These are phyloP conservation scores for Glandiceps talaboti DNA, from an alignment of 53 echinoderm and acorn worm species.

Conservation along the genomic window DNA sequence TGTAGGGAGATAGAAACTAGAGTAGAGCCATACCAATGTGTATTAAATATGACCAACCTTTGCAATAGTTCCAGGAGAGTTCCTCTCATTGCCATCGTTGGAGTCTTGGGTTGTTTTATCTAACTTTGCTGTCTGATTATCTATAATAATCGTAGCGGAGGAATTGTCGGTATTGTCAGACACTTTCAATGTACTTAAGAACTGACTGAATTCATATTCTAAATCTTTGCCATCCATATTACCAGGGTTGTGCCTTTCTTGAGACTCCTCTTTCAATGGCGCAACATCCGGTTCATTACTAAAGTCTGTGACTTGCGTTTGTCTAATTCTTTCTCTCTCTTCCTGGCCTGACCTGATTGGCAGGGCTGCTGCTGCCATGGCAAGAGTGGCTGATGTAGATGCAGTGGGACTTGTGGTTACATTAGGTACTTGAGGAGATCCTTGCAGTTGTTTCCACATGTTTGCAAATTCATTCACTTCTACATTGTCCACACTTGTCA, in stretches of 20 bases:
- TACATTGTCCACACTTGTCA: neutral
- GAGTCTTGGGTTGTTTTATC: neutral
- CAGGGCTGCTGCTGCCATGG: neutral
- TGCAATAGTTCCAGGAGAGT: neutral
- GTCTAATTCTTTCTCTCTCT: neutral
- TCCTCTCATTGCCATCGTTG: neutral
- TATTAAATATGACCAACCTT: neutral
- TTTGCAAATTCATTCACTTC: conserved; percentile 49
- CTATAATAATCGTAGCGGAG: neutral
- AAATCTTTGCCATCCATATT: neutral
- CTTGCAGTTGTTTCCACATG: conserved; percentile 59
- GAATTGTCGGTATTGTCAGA: neutral
- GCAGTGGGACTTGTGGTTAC: neutral
- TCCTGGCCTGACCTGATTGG: neutral
- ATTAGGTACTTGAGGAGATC: neutral
- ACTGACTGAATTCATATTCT: neutral
- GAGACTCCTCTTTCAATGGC: too few species aligned
- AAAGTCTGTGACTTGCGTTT: too few species aligned
- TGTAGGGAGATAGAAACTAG: too few species aligned
- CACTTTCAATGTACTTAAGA: neutral
- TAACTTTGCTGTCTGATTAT: neutral
- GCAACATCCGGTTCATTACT: too few species aligned
- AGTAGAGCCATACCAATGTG: too few species aligned
- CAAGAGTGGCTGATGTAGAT: neutral
- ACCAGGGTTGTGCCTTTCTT: too few species aligned